Base-by-base conservation (phyloP, 2,888 invertebrate species). In the Phorcus lineatus region DNA sequence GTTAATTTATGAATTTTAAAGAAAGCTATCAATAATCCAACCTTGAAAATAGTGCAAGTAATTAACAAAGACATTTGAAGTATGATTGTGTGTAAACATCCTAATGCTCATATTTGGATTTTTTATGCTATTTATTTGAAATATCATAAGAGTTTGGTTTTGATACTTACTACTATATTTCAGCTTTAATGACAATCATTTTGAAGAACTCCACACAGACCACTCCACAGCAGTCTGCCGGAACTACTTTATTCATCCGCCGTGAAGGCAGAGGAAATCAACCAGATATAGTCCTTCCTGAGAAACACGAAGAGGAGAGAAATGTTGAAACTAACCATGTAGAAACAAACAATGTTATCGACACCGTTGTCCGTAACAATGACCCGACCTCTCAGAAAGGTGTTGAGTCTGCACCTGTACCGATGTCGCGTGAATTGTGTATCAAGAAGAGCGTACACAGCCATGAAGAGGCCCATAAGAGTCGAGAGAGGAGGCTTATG, bases 171-270 rank as follows among this genome's bases (percentile, higher is more conserved):
- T 4, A 53, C 57, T 24, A 3, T 53, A 22, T 11, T 74, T 85
- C 83, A 91, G 91, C 82, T 54, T 47, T 88, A 66, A 88, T 91
- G 88, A 91, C 90, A 11, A 86, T 90, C 53, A 87, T 90, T 2
- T 84, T 88, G 80, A 91, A 91, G 81, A 89, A 87, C 81, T 83
- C 86, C 16, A 82, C 82, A 1, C 78, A 83, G 7, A 81, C 80
- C 22, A 77, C 74, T 7, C 87, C 88, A 28, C 85, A 87, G 17
- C 53, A 76, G 9, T 89, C 89, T 77, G 82, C 86, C 36, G 91
- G 90, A 24, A 87, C 89, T 4, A 90, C 89, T 2, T 80, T 90
- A 31, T 91, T 89, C 77, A 81, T 82, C 16, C 19, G 55, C 24
- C 74, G 52, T 0, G 54, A 74, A 1, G 9, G 31, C 52, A 28